These are phyloP conservation scores for Apis laboriosa DNA, from an alignment of 1,140 invertebrate species.

Conservation along the genomic window DNA sequence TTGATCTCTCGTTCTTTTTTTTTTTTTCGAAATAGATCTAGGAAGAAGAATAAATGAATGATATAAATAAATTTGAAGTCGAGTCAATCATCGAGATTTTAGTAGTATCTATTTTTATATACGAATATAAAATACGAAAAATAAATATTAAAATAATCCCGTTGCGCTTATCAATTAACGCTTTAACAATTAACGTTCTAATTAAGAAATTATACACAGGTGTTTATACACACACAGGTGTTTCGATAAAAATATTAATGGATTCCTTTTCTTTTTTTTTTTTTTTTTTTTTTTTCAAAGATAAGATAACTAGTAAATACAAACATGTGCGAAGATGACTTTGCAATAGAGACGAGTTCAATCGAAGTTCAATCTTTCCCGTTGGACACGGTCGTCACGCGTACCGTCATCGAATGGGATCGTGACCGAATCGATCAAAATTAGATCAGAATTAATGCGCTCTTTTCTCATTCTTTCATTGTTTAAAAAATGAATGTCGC, in stretches of 20 bases:
- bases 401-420: neutral
- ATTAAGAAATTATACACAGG: neutral
- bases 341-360: neutral
- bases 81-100: too few species aligned
- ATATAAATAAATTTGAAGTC: too few species aligned
- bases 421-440: neutral
- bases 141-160: neutral
- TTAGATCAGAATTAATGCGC: neutral
- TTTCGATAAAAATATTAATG: neutral
- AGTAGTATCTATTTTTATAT: neutral
- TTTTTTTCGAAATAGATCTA: too few species aligned
- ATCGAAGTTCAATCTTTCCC: neutral
- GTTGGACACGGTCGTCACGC: neutral
- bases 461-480: conserved; percentile 10
- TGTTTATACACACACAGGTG: too few species aligned
- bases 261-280: neutral
- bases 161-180: neutral
- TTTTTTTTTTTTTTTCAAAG: neutral
- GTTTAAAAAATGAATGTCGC: neutral
- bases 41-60: too few species aligned
- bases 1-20: too few species aligned
- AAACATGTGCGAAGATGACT: neutral
- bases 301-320: neutral
- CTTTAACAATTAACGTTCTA: too few species aligned
- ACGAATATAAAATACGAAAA: neutral